Base-by-base conservation (phyloP, 1,140 invertebrate genomes). In the Drosophila insularis region DNA sequence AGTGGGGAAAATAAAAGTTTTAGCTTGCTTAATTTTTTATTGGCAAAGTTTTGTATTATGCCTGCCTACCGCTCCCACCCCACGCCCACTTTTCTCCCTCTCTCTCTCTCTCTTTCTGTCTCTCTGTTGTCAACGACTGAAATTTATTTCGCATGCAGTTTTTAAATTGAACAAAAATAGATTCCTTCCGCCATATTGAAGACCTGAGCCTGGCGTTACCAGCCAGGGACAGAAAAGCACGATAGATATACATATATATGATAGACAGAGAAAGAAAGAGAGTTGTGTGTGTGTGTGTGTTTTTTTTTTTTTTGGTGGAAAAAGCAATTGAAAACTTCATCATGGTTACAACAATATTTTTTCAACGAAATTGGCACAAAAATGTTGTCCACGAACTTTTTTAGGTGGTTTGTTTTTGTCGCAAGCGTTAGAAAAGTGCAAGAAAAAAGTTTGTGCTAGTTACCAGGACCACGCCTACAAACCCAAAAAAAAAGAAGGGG, bases 291-390 rank as follows among this genome's bases (percentile, higher is more conserved):
- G n/a, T n/a, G n/a, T n/a, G n/a, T n/a, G n/a, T n/a, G n/a, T 73
- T 59, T 81, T 54, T 72, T 63, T 80, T 75, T 66, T 76, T 84
- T 50, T 50, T 50, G 68, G 46, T 69, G 80, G 80, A 63, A 74
- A 79, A 89, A 89, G 43, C 84, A 89, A 89, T 89, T 89, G 84
- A 84, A 89, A 89, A 89, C 80, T 89, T 89, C 84, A 89, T 89
- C 84, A 89, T 84, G 84, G 80, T 68, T 89, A 73, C 80, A 89
- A 89, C 74, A 89, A 89, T 89, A 89, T 89, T 89, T 89, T 89
- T 74, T 74, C 84, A 84, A 74, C 77, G 84, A 89, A 89, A 89
- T 89, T 89, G 84, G 84, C 84, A 89, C 80, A 89, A 87, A 87
- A 87, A 87, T 89, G 84, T 89, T 85, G 84, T 87, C 72, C 79